Base-by-base conservation (phyloP, 30 jellyfish, hydroid and myxozoan species). In the Hydra vulgaris region DNA sequence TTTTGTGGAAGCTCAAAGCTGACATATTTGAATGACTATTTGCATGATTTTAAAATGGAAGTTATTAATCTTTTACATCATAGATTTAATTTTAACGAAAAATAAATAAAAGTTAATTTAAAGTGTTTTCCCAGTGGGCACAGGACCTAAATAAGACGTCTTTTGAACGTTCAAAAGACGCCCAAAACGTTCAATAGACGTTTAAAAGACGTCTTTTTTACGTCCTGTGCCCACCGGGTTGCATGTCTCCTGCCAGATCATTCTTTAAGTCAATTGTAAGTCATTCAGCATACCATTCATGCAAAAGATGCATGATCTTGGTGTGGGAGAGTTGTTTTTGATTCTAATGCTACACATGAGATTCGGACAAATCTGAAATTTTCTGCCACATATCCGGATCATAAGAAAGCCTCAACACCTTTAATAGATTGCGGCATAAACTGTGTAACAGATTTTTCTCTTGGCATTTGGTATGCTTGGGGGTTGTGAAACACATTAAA, bases 171-270 rank as follows among this genome's bases (percentile, higher is more conserved):
- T n/a, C n/a, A n/a, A n/a, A n/a, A n/a, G n/a, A n/a, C n/a, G n/a
- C n/a, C n/a, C n/a, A n/a, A n/a, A n/a, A n/a, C n/a, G n/a, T n/a
- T n/a, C n/a, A n/a, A n/a, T n/a, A n/a, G n/a, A n/a, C n/a, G n/a
- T n/a, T n/a, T n/a, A n/a, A n/a, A n/a, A n/a, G n/a, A n/a, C n/a
- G n/a, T n/a, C n/a, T n/a, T n/a, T n/a, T n/a, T n/a, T n/a, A n/a
- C n/a, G n/a, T n/a, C n/a, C n/a, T n/a, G n/a, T n/a, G n/a, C n/a
- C n/a, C n/a, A n/a, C n/a, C n/a, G n/a, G n/a, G n/a, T n/a, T n/a
- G n/a, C n/a, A n/a, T n/a, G 74, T 75, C 91, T 15, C 91, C 91
- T 17, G 88, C 87, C 26, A 83, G 91, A 56, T 40, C 91, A n/a
- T 83, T 83, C 73, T 7, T 83, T 17, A 83, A 74, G 85, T 54